Evolutionary conservation across 2,888 invertebrate genomes (phyloP).

Genomic region (Epiblema foenella): DNA sequence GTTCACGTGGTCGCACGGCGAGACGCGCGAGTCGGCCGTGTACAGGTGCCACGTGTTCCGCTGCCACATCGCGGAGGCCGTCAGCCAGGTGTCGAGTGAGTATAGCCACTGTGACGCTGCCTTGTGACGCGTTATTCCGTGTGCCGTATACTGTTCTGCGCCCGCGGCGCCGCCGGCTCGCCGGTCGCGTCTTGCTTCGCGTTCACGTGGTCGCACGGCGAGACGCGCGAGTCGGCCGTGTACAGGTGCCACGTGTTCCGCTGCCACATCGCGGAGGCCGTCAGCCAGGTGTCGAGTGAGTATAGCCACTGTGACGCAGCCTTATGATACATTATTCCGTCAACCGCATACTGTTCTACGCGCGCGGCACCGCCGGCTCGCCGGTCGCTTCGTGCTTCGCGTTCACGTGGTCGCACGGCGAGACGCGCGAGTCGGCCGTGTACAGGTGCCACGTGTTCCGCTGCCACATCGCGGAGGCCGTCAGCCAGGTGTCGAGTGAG

Average conservation of each 20-base stretch:
- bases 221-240: conserved; percentile 93
- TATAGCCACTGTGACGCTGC: background rate
- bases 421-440: too few relatives aligned
- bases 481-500: conserved; percentile 6
- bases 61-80: background rate
- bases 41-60: too few relatives aligned
- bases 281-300: conserved; percentile 4
- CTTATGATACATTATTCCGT: too few relatives aligned
- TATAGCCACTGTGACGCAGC: background rate
- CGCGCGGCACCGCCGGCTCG: too few relatives aligned
- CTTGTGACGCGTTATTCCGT: too few relatives aligned
- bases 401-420: too few relatives aligned
- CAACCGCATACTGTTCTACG: too few relatives aligned
- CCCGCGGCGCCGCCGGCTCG: conserved; percentile 93
- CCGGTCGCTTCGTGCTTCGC: too few relatives aligned
- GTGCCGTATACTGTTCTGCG: too few relatives aligned
- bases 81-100: conserved; percentile 6
- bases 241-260: conserved; percentile 98
- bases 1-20: too few relatives aligned
- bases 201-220: conserved; percentile 98
- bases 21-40: too few relatives aligned
- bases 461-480: background rate
- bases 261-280: background rate
- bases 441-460: too few relatives aligned
- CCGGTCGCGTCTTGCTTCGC: conserved; percentile 98